These are phyloP conservation scores for Dryocosmus kuriphilus DNA, from an alignment of 2,888 invertebrate species.

Conservation along the genomic window DNA sequence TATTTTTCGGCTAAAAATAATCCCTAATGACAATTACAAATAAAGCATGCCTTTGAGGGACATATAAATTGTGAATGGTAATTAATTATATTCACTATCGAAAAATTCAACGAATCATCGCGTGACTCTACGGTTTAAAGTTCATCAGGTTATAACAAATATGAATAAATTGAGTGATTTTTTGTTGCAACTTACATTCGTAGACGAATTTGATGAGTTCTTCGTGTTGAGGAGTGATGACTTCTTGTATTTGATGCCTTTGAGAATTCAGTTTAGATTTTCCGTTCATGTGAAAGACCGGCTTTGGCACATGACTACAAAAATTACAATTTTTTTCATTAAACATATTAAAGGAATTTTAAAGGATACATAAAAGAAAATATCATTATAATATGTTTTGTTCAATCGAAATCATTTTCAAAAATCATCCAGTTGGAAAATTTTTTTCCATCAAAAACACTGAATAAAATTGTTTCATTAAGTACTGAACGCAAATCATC, in stretches of 20 bases:
- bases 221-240: constrained; percentile 88
- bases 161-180: not conserved
- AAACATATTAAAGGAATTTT: not conserved
- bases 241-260: constrained; percentile 81
- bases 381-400: not conserved
- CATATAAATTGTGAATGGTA: not conserved
- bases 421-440: not conserved
- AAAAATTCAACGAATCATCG: constrained; percentile 31
- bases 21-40: not conserved
- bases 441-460: not conserved
- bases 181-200: constrained; percentile 83
- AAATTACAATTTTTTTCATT: not conserved
- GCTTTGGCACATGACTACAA: constrained; percentile 84
- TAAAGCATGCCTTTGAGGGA: not conserved
- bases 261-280: constrained; percentile 82
- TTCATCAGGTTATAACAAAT: constrained; percentile 12
- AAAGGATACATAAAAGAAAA: not conserved
- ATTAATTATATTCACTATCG: constrained; percentile 1
- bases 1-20: not conserved
- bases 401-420: not conserved
- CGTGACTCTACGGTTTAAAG: constrained; percentile 28
- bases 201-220: constrained; percentile 92
- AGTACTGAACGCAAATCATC: not conserved
- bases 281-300: constrained; percentile 87
- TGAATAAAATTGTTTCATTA: not conserved